A percentile compares a stretch with the other conserved stretches of the same genome.
These are phyloP conservation scores for Phataginus tricuspis DNA, from an alignment of 2,797 vertebrate species.

Conservation along the genomic window DNA sequence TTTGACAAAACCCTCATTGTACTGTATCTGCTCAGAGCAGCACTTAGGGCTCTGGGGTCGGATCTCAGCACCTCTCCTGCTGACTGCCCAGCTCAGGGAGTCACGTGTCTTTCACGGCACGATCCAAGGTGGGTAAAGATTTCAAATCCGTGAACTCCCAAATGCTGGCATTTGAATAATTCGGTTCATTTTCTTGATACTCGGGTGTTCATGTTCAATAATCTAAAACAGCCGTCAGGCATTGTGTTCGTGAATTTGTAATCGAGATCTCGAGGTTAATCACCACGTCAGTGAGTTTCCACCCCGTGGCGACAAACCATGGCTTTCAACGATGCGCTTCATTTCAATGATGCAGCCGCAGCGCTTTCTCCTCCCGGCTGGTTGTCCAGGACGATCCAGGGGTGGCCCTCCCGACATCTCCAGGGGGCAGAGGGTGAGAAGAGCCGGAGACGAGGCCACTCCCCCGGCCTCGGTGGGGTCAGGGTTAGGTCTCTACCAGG, in stretches of 20 bases:
- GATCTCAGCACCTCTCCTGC: too few relatives aligned
- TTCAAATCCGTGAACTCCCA: background rate
- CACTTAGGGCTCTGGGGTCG: background rate
- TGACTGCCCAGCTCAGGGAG: fast-evolving
- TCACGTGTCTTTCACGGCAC: fast-evolving
- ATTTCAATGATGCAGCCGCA: background rate
- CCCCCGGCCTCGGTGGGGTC: too few relatives aligned
- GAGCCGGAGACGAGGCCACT: too few relatives aligned
- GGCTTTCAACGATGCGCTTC: background rate
- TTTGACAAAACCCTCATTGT: background rate
- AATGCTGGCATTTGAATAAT: conserved; percentile 13
- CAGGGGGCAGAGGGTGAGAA: too few relatives aligned
- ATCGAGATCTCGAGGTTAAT: background rate
- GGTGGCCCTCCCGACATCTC: background rate
- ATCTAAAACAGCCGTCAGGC: background rate
- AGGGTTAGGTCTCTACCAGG: fast-evolving
- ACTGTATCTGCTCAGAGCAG: background rate
- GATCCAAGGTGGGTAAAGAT: background rate
- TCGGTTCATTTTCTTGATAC: background rate
- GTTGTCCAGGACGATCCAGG: background rate
- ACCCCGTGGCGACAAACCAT: fast-evolving
- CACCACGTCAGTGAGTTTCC: background rate
- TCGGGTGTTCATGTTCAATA: background rate
- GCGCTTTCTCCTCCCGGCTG: background rate
- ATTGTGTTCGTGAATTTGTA: background rate